Conservation (phyloP, 64 coral and sea anemone species). For the Montipora foliosa region DNA sequence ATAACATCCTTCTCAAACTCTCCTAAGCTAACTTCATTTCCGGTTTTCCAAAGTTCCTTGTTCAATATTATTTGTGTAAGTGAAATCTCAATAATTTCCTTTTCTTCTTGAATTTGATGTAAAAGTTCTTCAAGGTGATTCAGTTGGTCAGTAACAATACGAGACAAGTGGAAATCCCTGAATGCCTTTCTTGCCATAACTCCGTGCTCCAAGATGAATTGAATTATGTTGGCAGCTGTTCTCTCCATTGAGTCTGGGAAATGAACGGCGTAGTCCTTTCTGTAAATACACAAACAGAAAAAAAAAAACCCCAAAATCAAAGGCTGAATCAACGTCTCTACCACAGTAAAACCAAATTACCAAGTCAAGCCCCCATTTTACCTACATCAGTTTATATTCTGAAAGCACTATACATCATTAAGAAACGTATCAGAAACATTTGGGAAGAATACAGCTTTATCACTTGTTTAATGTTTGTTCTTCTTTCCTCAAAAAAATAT, state of each 20-base stretch:
- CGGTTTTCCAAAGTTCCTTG: neutral
- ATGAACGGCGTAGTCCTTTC: conserved; percentile 65
- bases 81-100: conserved; percentile 12
- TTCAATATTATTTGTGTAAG: neutral
- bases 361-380: neutral
- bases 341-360: neutral
- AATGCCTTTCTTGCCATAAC: conserved; percentile 19
- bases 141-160: neutral
- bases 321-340: neutral
- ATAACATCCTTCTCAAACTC: neutral
- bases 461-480: too few species aligned
- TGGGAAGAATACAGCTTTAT: too few species aligned
- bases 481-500: too few species aligned
- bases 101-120: conserved; percentile 16
- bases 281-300: neutral
- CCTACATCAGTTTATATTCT: too few species aligned
- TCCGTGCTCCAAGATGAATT: conserved; percentile 60
- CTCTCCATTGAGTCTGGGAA: conserved; percentile 43
- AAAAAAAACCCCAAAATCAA: too few species aligned
- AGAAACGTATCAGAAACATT: too few species aligned
- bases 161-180: neutral
- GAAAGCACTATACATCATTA: too few species aligned
- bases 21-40: neutral
- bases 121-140: conserved; percentile 30
- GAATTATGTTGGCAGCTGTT: conserved; percentile 31